A percentile compares a stretch with the other conserved stretches of the same genome.
Evolutionary conservation across 2,113 vertebrate genomes (phyloP).

Genomic region (Edolisoma coerulescens): DNA sequence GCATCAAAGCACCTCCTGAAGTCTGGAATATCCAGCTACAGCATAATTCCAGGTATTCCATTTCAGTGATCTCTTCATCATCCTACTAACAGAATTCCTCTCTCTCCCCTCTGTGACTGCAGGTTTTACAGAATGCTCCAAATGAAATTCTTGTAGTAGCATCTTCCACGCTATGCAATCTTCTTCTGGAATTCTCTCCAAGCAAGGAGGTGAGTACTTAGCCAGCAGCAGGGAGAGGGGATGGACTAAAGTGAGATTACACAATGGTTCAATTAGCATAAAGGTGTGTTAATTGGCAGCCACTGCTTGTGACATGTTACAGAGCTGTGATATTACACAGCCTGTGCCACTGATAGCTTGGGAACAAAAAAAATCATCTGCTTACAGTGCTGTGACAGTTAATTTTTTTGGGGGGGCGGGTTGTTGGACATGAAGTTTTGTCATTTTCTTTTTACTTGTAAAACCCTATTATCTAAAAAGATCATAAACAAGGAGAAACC

Average conservation of each 20-base stretch:
- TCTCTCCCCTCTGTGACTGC: neutral
- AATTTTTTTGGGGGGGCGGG: too few species aligned
- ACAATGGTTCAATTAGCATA: neutral
- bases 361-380: neutral
- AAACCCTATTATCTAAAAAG: neutral
- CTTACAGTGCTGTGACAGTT: neutral
- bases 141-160: conserved; percentile 98
- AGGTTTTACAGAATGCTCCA: conserved; percentile 97
- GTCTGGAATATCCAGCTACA: neutral
- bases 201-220: conserved; percentile 92
- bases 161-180: conserved; percentile 97
- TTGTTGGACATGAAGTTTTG: neutral
- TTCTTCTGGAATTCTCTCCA: conserved; percentile 97
- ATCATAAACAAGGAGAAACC: neutral
- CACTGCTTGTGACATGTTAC: neutral
- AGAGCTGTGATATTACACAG: neutral
- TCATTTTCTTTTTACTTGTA: neutral
- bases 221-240: neutral
- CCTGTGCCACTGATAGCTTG: neutral
- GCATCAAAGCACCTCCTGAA: neutral
- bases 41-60: neutral
- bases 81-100: neutral
- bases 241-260: neutral
- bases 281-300: neutral
- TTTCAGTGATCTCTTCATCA: neutral